Evolutionary conservation across 2,797 vertebrate species (phyloP).

Genomic region (Phrynocephalus guinanensis): DNA sequence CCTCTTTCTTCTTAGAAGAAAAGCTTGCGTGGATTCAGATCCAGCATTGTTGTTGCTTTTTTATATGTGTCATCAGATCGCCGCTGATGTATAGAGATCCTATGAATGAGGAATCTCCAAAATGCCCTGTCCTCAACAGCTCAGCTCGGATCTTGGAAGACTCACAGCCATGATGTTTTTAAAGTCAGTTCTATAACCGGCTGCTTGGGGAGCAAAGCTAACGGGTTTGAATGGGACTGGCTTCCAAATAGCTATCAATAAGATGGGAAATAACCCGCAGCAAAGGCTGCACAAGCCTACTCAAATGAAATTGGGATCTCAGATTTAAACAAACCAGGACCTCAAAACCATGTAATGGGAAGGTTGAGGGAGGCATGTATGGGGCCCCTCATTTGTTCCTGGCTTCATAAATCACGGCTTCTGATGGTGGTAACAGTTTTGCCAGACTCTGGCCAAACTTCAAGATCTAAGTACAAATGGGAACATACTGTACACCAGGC

Average conservation of each 20-base stretch:
- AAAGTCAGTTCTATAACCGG: neutral
- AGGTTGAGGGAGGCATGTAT: neutral
- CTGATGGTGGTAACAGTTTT: neutral
- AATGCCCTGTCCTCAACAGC: no score
- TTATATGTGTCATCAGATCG: no score
- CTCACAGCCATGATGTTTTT: no score
- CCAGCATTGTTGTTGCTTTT: neutral
- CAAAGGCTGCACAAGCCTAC: neutral
- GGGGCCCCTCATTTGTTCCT: neutral
- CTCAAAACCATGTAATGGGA: neutral
- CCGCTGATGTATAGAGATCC: no score
- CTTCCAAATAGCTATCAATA: neutral
- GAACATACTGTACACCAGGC: neutral
- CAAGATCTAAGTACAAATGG: neutral
- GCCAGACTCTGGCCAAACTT: neutral
- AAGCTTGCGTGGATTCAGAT: neutral
- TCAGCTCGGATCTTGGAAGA: no score
- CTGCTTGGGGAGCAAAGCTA: neutral
- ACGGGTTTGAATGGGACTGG: neutral
- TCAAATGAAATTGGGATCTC: neutral
- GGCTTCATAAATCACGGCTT: neutral
- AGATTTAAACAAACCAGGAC: slow-evolving; percentile 1
- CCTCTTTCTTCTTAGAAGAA: neutral
- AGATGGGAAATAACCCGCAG: neutral
- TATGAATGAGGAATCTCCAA: no score